A percentile compares a stretch with the other conserved stretches of the same genome.
These are phyloP conservation scores for Muraenolepis orangiensis DNA, from an alignment of 2,797 vertebrate species.

Conservation along the genomic window DNA sequence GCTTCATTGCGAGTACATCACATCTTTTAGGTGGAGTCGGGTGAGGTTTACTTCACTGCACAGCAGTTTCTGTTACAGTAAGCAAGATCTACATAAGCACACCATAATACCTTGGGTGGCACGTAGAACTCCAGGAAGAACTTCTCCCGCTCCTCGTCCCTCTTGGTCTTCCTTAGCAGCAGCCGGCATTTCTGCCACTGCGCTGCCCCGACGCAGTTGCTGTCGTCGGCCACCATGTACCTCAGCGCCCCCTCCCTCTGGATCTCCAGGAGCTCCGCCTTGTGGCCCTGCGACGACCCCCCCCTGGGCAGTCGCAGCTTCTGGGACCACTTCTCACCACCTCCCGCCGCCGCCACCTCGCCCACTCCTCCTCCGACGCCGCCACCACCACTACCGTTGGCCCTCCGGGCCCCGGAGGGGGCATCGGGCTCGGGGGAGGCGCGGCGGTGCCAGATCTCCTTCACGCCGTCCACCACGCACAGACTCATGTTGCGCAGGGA, in stretches of 20 bases:
- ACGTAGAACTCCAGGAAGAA: slow-evolving; percentile 97
- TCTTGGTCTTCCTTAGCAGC: slow-evolving; percentile 82
- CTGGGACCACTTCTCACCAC: slow-evolving; percentile 82
- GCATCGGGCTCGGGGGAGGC: slow-evolving; percentile 83
- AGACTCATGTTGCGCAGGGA: slow-evolving; percentile 96
- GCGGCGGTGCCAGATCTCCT: slow-evolving; percentile 94
- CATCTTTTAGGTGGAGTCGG: no score
- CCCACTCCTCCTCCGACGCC: slow-evolving; percentile 72
- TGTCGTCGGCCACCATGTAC: slow-evolving; percentile 94
- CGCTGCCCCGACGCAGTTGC: slow-evolving; percentile 83
- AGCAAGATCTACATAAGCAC: no score
- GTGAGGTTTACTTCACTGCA: no score
- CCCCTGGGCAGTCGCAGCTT: slow-evolving; percentile 83
- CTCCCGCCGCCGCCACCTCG: slow-evolving; percentile 77
- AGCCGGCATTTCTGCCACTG: slow-evolving; percentile 98
- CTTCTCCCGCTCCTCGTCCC: slow-evolving; percentile 81
- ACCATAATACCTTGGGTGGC: slow-evolving; percentile 85
- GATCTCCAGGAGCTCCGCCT: slow-evolving; percentile 88
- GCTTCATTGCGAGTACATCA: no score
- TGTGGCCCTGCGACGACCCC: slow-evolving; percentile 80
- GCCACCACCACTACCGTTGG: slow-evolving; percentile 70
- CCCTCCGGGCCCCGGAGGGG: slow-evolving; percentile 55
- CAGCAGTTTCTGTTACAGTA: no score
- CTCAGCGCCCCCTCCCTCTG: slow-evolving; percentile 90
- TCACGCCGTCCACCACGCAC: slow-evolving; percentile 92